A percentile compares a stretch with the other conserved stretches of the same genome.
phyloP scores from a whole-genome alignment of 2,797 vertebrate species.

The Parauchenoglanis punctatus region DNA sequence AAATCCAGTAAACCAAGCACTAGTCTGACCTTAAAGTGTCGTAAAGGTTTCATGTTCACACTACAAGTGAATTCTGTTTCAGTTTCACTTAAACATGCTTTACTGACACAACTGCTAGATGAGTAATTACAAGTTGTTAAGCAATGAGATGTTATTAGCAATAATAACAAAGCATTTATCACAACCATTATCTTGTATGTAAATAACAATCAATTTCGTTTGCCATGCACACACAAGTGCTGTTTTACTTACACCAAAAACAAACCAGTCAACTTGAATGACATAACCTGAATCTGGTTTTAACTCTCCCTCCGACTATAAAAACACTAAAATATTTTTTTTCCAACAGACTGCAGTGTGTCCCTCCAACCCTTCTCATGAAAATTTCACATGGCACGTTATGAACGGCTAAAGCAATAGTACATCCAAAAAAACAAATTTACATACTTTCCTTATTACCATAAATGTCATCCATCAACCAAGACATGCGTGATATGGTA shows the following conservation, averaged over 20 bases:
- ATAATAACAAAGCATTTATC: slow-evolving; percentile 8
- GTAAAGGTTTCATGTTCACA: slow-evolving; percentile 4
- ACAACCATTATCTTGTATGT: not conserved
- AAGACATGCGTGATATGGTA: not conserved
- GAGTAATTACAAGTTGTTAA: not conserved
- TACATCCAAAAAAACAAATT: not conserved
- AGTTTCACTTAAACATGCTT: not conserved
- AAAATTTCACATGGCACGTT: not conserved
- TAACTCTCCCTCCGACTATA: not conserved
- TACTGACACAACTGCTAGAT: not conserved
- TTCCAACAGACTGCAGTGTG: not conserved
- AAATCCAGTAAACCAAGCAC: not conserved
- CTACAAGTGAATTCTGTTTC: not conserved
- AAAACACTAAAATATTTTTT: not conserved
- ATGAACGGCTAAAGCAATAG: not conserved
- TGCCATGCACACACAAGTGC: not conserved
- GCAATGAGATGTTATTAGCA: not conserved
- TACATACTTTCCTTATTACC: not conserved
- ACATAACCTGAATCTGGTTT: not conserved
- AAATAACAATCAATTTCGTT: not conserved
- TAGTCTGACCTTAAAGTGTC: slow-evolving; percentile 1
- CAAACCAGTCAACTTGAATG: not conserved
- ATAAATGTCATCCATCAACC: slow-evolving; percentile 4
- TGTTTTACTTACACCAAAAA: slow-evolving; percentile 2
- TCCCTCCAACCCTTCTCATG: not conserved